A percentile compares a stretch with the other conserved stretches of the same genome.
These are phyloP conservation scores for Sericinus montela DNA, from an alignment of 2,888 invertebrate genomes.

Conservation along the genomic window DNA sequence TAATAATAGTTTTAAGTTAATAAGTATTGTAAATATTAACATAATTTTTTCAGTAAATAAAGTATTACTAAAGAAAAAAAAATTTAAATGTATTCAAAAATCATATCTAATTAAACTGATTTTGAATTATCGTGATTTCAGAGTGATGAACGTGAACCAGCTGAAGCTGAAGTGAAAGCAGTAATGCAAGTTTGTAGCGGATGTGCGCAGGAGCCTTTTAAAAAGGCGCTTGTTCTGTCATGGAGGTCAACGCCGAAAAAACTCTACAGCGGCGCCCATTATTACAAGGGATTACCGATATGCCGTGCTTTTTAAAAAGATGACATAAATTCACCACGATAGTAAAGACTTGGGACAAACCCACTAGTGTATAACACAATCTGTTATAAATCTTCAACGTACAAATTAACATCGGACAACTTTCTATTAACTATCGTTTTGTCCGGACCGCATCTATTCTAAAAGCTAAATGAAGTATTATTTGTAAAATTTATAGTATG, in stretches of 20 bases:
- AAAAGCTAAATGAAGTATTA: too few species aligned
- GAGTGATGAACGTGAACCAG: constrained; percentile 87
- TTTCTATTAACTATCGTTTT: too few species aligned
- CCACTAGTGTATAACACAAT: neutral
- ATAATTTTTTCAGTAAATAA: too few species aligned
- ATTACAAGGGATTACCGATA: constrained; percentile 82
- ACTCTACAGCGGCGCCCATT: constrained; percentile 85
- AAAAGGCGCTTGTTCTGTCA: constrained; percentile 86
- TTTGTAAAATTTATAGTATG: too few species aligned
- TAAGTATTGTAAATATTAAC: too few species aligned
- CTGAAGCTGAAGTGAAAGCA: constrained; percentile 89
- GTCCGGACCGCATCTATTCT: too few species aligned
- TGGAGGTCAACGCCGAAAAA: constrained; percentile 88
- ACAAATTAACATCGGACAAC: neutral
- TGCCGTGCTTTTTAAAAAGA: constrained; percentile 80
- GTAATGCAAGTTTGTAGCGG: constrained; percentile 89
- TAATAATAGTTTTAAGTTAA: too few species aligned
- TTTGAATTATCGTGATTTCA: constrained; percentile 37
- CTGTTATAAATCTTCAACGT: neutral
- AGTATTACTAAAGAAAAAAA: too few species aligned
- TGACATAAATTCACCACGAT: neutral
- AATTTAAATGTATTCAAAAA: too few species aligned
- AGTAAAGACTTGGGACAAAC: constrained; percentile 1
- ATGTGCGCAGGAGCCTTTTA: constrained; percentile 88
- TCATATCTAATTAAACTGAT: too few species aligned